Conservation (phyloP, 2,113 vertebrate species). For the Mohoua ochrocephala region DNA sequence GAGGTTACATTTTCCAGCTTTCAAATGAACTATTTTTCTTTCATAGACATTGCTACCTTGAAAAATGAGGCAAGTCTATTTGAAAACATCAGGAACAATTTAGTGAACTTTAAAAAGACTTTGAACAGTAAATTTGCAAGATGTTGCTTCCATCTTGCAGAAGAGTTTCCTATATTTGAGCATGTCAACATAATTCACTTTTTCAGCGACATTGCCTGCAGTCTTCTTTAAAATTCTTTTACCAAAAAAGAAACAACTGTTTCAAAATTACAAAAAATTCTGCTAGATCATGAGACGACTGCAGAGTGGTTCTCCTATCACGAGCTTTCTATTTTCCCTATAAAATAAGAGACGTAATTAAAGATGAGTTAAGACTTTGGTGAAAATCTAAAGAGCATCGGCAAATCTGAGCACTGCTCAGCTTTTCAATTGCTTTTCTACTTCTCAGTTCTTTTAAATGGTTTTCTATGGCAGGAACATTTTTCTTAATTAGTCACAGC, state of each 20-base stretch:
- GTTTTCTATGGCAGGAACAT: slow-evolving; percentile 84
- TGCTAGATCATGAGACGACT: background rate
- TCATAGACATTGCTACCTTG: background rate
- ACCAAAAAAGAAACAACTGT: background rate
- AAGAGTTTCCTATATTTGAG: background rate
- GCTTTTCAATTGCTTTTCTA: slow-evolving; percentile 82
- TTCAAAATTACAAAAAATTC: slow-evolving; percentile 5
- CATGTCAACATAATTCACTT: background rate
- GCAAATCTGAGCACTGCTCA: slow-evolving; percentile 77
- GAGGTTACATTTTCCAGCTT: background rate
- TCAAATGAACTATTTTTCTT: background rate
- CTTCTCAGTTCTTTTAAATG: slow-evolving; percentile 83
- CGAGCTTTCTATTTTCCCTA: background rate
- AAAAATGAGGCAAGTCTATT: background rate
- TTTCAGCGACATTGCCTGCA: background rate
- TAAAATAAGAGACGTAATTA: slow-evolving; percentile 67
- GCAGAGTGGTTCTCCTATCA: slow-evolving; percentile 23
- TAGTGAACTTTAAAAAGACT: background rate
- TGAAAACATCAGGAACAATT: background rate
- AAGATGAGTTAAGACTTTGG: slow-evolving; percentile 75
- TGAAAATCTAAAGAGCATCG: slow-evolving; percentile 77
- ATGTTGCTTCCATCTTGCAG: background rate
- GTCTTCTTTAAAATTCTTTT: background rate
- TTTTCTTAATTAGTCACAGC: slow-evolving; percentile 92
- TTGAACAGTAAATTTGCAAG: background rate